Conservation (phyloP, 2,113 vertebrate species). For the Brachyhypopomus gauderio region DNA sequence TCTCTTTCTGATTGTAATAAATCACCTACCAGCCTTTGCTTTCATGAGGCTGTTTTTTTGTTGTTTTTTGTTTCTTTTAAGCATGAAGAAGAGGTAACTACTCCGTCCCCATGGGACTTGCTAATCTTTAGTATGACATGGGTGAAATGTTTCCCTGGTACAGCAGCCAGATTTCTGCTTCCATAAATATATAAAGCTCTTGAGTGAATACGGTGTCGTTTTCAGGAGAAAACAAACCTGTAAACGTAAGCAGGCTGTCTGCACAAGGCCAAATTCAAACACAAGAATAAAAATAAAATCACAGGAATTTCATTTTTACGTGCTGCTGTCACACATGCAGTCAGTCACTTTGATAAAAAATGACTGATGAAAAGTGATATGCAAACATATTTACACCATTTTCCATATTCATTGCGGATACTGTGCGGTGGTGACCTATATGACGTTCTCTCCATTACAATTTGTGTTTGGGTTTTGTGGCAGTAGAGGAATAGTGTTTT, state of each 20-base stretch:
- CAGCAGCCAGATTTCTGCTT: slow-evolving; percentile 34
- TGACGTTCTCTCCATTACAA: slow-evolving; percentile 12
- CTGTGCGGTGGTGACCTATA: slow-evolving; percentile 12
- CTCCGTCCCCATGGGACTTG: slow-evolving; percentile 41
- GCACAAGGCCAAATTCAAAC: slow-evolving; percentile 32
- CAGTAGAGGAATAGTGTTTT: not conserved
- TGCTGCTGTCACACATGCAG: slow-evolving; percentile 7
- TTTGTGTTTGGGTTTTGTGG: slow-evolving; percentile 9
- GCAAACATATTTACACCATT: not conserved
- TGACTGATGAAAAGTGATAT: too few relatives aligned
- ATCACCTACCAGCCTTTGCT: slow-evolving; percentile 48
- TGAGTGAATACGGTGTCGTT: slow-evolving; percentile 25
- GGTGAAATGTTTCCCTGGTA: slow-evolving; percentile 19
- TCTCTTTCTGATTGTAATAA: slow-evolving; percentile 46
- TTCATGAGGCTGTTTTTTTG: slow-evolving; percentile 43
- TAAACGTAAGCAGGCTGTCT: slow-evolving; percentile 13
- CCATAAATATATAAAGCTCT: slow-evolving; percentile 51
- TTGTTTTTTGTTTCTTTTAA: not conserved
- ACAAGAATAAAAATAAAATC: slow-evolving; percentile 22
- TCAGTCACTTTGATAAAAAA: not conserved
- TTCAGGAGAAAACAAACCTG: slow-evolving; percentile 31
- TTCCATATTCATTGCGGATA: slow-evolving; percentile 4
- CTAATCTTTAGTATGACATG: slow-evolving; percentile 46
- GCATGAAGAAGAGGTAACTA: slow-evolving; percentile 43
- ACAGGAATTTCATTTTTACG: slow-evolving; percentile 2